These are phyloP conservation scores for Nanorana parkeri DNA, from an alignment of 2,113 vertebrate species.

Conservation along the genomic window DNA sequence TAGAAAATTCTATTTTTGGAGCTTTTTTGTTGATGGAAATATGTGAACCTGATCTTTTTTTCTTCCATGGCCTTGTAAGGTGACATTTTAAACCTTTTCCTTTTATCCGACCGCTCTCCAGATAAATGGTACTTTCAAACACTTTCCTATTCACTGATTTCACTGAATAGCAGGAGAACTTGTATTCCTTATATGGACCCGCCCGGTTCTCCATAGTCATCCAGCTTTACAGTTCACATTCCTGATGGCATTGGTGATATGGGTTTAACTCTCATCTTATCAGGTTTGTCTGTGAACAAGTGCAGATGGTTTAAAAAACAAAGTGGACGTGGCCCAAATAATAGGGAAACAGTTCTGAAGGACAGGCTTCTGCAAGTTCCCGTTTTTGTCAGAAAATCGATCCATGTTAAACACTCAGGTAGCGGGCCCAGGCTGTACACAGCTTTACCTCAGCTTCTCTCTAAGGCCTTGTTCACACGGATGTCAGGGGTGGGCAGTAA, in stretches of 20 bases:
- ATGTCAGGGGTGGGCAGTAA: no score
- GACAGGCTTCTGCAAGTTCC: no score
- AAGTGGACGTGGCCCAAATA: no score
- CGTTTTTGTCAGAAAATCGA: no score
- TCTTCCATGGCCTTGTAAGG: background rate
- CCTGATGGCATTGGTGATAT: background rate
- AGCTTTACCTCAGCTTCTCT: no score
- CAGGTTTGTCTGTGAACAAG: no score
- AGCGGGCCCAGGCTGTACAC: no score
- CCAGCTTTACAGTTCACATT: slow-evolving; percentile 7
- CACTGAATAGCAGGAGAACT: slow-evolving; percentile 36
- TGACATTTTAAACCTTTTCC: background rate
- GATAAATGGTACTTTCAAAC: background rate
- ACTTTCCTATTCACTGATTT: slow-evolving; percentile 20
- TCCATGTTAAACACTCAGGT: no score
- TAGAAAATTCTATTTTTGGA: no score
- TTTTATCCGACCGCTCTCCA: background rate
- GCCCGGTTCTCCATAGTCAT: background rate
- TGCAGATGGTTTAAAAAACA: no score
- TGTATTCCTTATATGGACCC: slow-evolving; percentile 22
- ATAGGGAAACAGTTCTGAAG: no score
- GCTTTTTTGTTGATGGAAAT: background rate
- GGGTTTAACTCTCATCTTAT: background rate
- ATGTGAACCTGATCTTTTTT: background rate
- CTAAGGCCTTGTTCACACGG: no score